These are phyloP conservation scores for Cheilosia impressa DNA, from an alignment of 2,888 invertebrate genomes.

Conservation along the genomic window DNA sequence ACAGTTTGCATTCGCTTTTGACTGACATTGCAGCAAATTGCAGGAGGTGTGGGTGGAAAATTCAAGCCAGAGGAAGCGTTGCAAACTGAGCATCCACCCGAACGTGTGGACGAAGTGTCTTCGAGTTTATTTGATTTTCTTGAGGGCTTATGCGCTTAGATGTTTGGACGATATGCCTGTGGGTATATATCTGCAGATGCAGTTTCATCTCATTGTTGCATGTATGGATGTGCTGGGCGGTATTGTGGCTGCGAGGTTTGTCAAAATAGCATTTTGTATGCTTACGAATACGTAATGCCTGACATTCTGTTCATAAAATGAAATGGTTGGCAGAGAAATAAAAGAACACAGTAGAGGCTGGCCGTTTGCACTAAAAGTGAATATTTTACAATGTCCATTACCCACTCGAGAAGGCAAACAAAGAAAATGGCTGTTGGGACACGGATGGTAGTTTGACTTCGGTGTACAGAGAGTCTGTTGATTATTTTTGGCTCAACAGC, in stretches of 20 bases:
- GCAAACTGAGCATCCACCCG: conserved; percentile 46
- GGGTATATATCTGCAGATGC: conserved; percentile 13
- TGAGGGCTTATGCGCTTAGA: conserved; percentile 34
- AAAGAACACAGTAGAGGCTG: conserved; percentile 12
- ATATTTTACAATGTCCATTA: conserved; percentile 45
- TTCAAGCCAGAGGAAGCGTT: neutral
- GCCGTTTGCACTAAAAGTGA: conserved; percentile 8
- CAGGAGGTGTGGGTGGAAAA: neutral
- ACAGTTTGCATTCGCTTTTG: conserved; percentile 56
- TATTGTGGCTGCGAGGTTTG: conserved; percentile 17
- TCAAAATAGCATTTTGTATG: conserved; percentile 39
- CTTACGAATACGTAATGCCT: conserved; percentile 28
- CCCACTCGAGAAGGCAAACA: neutral
- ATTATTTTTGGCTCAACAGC: too few species aligned
- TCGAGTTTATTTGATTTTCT: conserved; percentile 75
- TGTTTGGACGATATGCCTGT: conserved; percentile 51
- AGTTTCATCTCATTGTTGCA: conserved; percentile 10
- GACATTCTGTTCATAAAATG: conserved; percentile 43
- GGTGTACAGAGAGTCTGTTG: too few species aligned
- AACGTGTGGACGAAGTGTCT: conserved; percentile 67
- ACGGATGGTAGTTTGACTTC: neutral
- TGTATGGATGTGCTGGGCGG: neutral
- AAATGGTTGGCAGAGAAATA: conserved; percentile 2
- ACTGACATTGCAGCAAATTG: conserved; percentile 61
- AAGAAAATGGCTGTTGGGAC: neutral